These are phyloP conservation scores for Ailurus styani DNA, from an alignment of 2,113 vertebrate genomes.

Conservation along the genomic window DNA sequence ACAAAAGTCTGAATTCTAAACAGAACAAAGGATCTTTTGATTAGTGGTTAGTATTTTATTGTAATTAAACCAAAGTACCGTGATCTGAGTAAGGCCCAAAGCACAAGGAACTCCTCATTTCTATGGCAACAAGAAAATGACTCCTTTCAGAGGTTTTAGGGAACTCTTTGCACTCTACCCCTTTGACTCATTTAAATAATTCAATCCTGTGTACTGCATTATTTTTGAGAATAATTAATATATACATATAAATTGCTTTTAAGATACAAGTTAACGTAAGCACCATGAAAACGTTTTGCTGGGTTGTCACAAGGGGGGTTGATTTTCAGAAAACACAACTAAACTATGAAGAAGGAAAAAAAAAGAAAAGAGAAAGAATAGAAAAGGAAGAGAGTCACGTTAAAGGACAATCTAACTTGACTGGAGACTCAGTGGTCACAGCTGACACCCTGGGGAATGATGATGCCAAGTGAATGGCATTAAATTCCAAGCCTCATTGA, in stretches of 20 bases:
- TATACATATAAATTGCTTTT: neutral
- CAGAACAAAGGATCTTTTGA: constrained; percentile 41
- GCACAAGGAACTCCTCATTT: constrained; percentile 33
- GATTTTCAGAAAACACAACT: neutral
- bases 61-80: constrained; percentile 49
- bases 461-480: constrained; percentile 50
- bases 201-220: neutral
- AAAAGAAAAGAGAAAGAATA: neutral
- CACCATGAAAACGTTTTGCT: neutral
- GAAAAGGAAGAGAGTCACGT: neutral
- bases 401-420: constrained; percentile 19
- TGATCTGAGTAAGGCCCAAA: neutral
- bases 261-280: neutral
- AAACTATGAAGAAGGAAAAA: neutral
- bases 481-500: constrained; percentile 56
- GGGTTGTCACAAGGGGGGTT: neutral
- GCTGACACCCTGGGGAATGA: neutral
- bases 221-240: constrained; percentile 7
- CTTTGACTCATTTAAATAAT: constrained; percentile 42
- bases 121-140: constrained; percentile 48
- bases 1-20: constrained; percentile 17
- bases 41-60: constrained; percentile 33
- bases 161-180: constrained; percentile 7
- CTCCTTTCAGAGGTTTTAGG: constrained; percentile 15
- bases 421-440: neutral